Conservation (phyloP, 2,888 invertebrate species). For the Sarcophaga rosellei region DNA sequence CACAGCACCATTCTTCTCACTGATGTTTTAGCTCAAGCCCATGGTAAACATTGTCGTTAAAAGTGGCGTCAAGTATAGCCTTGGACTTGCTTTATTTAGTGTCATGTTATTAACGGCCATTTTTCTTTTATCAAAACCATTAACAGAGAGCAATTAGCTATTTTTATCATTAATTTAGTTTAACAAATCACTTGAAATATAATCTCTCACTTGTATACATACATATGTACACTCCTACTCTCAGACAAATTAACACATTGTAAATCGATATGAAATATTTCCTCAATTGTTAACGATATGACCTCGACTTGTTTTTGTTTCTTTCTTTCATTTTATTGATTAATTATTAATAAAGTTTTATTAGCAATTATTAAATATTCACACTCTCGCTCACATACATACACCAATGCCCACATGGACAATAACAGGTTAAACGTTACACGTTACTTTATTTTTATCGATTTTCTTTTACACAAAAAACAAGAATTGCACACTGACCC, state of each 20-base stretch:
- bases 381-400: neutral
- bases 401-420: no score
- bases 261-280: neutral
- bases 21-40: no score
- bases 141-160: neutral
- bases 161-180: neutral
- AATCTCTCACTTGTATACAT: neutral
- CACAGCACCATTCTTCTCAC: no score
- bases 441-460: neutral
- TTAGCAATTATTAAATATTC: neutral
- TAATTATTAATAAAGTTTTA: neutral
- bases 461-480: neutral
- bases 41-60: no score
- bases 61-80: no score
- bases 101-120: neutral
- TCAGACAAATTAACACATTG: neutral
- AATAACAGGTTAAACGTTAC: no score
- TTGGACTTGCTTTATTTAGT: no score
- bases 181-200: neutral
- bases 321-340: neutral
- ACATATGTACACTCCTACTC: no score
- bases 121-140: neutral
- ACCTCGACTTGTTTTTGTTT: neutral
- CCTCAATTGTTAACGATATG: neutral
- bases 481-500: constrained; percentile 65